These are phyloP conservation scores for Aurelia sp. DNA, from an alignment of 30 jellyfish, hydroid and myxozoan species.

Conservation along the genomic window DNA sequence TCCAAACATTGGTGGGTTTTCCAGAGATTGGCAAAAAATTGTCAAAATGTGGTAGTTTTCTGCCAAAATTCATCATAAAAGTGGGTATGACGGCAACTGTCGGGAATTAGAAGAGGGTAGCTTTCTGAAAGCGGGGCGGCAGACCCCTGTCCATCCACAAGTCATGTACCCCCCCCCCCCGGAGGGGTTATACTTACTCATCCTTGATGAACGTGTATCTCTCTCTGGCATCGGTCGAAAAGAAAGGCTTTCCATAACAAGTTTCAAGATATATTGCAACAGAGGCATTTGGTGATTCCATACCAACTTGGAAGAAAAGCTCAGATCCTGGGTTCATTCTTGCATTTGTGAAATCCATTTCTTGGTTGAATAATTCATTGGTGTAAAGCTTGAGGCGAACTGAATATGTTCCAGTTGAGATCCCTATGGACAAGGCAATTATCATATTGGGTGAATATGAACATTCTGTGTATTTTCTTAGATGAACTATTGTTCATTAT, in stretches of 20 bases:
- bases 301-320: constrained; percentile 81
- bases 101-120: too few relatives aligned
- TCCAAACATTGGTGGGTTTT: too few relatives aligned
- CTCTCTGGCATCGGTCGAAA: constrained; percentile 44
- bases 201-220: constrained; percentile 71
- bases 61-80: too few relatives aligned
- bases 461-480: too few relatives aligned
- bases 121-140: too few relatives aligned
- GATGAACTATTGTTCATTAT: too few relatives aligned
- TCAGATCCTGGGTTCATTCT: constrained; percentile 43
- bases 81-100: too few relatives aligned
- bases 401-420: constrained; percentile 62
- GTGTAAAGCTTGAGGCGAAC: constrained; percentile 63
- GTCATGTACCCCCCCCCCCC: too few relatives aligned
- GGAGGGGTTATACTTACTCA: constrained; percentile 86
- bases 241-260: constrained; percentile 77
- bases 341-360: constrained; percentile 48
- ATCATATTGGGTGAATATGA: too few relatives aligned
- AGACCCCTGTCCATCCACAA: too few relatives aligned
- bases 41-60: too few relatives aligned
- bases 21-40: too few relatives aligned
- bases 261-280: constrained; percentile 65
- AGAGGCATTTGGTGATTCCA: constrained; percentile 57
- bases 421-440: background rate
- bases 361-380: constrained; percentile 33